Percentiles rank a stretch among this genome's conserved stretches.
phyloP scores from a whole-genome alignment of 2,888 invertebrate genomes.

The Mythimna loreyi region DNA sequence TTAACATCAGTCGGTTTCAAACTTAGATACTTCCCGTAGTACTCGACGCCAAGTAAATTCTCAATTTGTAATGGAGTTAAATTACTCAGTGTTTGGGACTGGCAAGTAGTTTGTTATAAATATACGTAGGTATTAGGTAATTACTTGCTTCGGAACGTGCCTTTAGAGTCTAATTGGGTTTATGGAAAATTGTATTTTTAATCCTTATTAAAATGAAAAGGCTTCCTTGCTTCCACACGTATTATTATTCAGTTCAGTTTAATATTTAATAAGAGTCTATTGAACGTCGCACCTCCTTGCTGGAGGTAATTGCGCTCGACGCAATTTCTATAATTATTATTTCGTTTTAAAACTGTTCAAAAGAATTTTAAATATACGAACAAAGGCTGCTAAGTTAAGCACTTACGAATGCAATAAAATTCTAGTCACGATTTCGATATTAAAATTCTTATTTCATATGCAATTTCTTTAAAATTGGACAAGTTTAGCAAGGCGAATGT shows the following conservation, averaged over 20 bases:
- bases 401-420: constrained; percentile 45
- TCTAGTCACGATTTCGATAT: constrained; percentile 28
- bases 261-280: constrained; percentile 58
- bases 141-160: constrained; percentile 47
- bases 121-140: constrained; percentile 51
- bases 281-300: constrained; percentile 50
- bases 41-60: constrained; percentile 61
- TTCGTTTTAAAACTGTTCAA: constrained; percentile 42
- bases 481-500: constrained; percentile 8
- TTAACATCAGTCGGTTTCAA: constrained; percentile 65
- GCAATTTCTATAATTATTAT: constrained; percentile 50
- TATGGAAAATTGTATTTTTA: constrained; percentile 52
- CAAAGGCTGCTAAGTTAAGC: constrained; percentile 9
- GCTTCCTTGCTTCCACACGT: constrained; percentile 55
- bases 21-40: constrained; percentile 63
- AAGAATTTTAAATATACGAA: constrained; percentile 34
- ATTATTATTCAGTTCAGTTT: constrained; percentile 53
- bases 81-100: constrained; percentile 47
- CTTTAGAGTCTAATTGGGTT: constrained; percentile 59
- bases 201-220: constrained; percentile 64
- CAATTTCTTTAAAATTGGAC: constrained; percentile 42
- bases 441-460: constrained; percentile 20
- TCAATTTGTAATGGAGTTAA: constrained; percentile 61
- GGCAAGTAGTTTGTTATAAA: constrained; percentile 46
- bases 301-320: constrained; percentile 44